A percentile compares a stretch with the other conserved stretches of the same genome.
phyloP scores from a whole-genome alignment of 2,113 vertebrate genomes.

The Hippocampus barbouri region DNA sequence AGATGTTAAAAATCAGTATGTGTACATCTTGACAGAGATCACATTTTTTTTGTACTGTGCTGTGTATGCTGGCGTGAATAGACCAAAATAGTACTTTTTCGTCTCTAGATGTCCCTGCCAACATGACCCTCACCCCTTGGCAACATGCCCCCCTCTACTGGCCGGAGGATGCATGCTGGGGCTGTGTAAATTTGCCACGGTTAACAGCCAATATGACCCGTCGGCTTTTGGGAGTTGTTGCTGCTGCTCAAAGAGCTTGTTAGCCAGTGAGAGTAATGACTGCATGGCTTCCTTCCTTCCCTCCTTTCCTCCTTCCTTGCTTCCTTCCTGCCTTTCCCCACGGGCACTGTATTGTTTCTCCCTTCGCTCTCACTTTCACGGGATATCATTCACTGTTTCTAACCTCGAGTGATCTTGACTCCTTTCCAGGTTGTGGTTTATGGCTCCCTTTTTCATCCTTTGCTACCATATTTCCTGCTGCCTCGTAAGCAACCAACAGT shows the following conservation, averaged over 20 bases:
- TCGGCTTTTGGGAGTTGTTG: constrained; percentile 61
- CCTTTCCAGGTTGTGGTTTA: constrained; percentile 24
- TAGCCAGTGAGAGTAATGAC: constrained; percentile 63
- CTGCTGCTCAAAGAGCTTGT: constrained; percentile 53
- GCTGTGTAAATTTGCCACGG: constrained; percentile 59
- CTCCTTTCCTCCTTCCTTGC: neutral
- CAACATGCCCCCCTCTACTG: neutral
- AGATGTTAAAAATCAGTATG: neutral
- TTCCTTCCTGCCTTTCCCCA: neutral
- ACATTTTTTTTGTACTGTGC: neutral
- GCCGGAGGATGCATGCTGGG: constrained; percentile 29
- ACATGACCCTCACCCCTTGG: neutral
- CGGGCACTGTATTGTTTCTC: neutral
- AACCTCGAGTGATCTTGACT: neutral
- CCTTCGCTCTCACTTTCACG: constrained; percentile 18
- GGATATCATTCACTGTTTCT: constrained; percentile 26
- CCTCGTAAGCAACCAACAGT: constrained; percentile 1
- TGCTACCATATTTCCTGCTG: neutral
- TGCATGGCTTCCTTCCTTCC: constrained; percentile 30
- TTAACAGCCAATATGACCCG: constrained; percentile 56
- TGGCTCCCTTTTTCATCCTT: neutral
- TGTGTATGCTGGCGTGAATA: neutral
- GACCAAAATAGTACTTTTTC: constrained; percentile 32
- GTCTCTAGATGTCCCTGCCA: constrained; percentile 2
- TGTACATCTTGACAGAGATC: neutral